Base-by-base conservation (phyloP, 2,113 vertebrate genomes). In the Ceyx margarethae region DNA sequence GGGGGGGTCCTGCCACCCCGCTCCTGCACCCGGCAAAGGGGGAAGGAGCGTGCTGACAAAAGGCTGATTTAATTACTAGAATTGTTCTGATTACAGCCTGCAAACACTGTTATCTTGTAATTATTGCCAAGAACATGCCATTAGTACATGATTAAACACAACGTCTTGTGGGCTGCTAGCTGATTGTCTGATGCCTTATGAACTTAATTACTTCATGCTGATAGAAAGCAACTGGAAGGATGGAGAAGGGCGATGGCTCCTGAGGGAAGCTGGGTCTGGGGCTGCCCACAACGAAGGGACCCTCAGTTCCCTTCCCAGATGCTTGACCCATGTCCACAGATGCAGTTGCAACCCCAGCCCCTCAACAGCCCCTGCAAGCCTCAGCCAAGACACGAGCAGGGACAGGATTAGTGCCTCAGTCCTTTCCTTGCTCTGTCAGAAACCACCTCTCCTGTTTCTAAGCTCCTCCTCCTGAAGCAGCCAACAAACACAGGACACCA, bases 101-200 rank as follows among this genome's bases (percentile, higher is more conserved):
- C 96, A 97, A 96, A 97, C 96, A 96, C 94, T 95, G 92, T 96
- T 97, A 97, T 96, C 96, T 96, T 93, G 94, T 97, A 97, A 97
- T 97, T 97, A 97, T 96, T 92, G 95, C 96, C 96, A 97, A 96
- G 96, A 96, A 96, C 96, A 95, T 85, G 89, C 96, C 95, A 97
- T 96, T 97, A 97, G 94, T 68, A 90, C 95, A 96, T 96, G 96
- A 97, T 97, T 96, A 97, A 97, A 94, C 94, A 95, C 94, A 91
- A 91, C 48, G 91, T 94, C 94, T 97, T 93, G 95, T 93, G 94
- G 96, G 89, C 96, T 91, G 95, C 94, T 92, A 13, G 85, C 95
- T 95, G 96, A 91, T 96, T 91, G 91, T 87, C 94, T 93, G 95
- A 97, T 96, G 95, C 92, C 96, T 97, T 96, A 91, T 95, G 96